Evolutionary conservation across 2,113 vertebrate species (phyloP).

Genomic region (Petaurus breviceps): DNA sequence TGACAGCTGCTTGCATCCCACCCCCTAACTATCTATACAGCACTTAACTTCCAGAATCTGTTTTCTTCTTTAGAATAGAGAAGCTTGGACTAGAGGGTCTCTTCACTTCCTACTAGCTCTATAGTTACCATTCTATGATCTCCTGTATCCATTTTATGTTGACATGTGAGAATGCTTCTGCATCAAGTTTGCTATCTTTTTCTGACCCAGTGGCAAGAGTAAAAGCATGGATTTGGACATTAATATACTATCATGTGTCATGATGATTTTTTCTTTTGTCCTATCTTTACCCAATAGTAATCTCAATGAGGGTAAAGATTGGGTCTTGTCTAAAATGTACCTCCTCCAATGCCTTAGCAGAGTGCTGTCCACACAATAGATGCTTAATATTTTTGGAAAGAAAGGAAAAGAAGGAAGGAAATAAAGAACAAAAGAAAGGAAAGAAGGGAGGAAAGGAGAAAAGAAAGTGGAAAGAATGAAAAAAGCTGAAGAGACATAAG

Average conservation of each 20-base stretch:
- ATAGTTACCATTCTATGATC: not conserved
- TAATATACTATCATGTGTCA: not conserved
- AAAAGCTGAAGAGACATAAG: not conserved
- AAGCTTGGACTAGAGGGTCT: not conserved
- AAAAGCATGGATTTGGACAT: not conserved
- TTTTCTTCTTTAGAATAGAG: not conserved
- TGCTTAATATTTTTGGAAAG: not conserved
- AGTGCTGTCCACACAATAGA: not conserved
- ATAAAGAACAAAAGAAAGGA: not conserved
- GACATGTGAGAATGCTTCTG: not conserved
- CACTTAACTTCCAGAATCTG: not conserved
- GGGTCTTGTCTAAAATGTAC: not conserved
- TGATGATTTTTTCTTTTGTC: not conserved
- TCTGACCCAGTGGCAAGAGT: not conserved
- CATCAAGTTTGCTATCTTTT: not conserved
- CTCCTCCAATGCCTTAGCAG: not conserved
- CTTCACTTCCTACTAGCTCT: not conserved
- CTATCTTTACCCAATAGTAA: not conserved
- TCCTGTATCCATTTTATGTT: not conserved
- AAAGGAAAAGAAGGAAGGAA: not conserved
- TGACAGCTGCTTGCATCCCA: not conserved
- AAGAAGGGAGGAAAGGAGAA: not conserved
- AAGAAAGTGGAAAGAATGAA: not conserved
- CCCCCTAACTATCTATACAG: not conserved
- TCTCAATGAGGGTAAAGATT: not conserved